Evolutionary conservation across 2,797 vertebrate species (phyloP).

Genomic region (Coccyzus lansbergi): DNA sequence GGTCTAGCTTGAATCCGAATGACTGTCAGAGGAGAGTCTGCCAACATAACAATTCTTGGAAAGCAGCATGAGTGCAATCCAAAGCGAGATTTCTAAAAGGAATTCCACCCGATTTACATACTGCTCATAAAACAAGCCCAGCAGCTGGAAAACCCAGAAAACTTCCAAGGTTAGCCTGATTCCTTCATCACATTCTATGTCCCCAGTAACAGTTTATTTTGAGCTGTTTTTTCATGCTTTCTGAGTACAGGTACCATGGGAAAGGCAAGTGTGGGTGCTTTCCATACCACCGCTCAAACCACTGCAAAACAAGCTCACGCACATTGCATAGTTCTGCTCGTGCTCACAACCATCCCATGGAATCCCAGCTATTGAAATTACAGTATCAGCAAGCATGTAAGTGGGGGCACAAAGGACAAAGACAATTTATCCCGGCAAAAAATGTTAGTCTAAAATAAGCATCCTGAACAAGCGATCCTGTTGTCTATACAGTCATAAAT

Average conservation of each 20-base stretch:
- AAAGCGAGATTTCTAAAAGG: neutral
- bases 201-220: neutral
- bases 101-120: neutral
- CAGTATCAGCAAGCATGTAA: neutral
- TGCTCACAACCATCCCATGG: neutral
- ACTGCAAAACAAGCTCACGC: fast-evolving
- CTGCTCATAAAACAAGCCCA: slow-evolving; percentile 5
- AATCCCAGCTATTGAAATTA: neutral
- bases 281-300: neutral
- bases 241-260: neutral
- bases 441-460: slow-evolving; percentile 44
- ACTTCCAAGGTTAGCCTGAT: neutral
- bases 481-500: neutral
- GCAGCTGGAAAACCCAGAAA: neutral
- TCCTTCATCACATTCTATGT: neutral
- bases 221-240: neutral
- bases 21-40: neutral
- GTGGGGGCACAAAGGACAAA: slow-evolving; percentile 24
- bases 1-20: neutral
- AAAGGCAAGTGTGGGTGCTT: neutral
- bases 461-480: neutral
- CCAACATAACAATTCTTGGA: slow-evolving; percentile 23
- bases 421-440: neutral
- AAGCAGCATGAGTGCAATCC: neutral
- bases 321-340: fast-evolving